phyloP scores from a whole-genome alignment of 1,140 invertebrate genomes.

The Ceratina calcarata region DNA sequence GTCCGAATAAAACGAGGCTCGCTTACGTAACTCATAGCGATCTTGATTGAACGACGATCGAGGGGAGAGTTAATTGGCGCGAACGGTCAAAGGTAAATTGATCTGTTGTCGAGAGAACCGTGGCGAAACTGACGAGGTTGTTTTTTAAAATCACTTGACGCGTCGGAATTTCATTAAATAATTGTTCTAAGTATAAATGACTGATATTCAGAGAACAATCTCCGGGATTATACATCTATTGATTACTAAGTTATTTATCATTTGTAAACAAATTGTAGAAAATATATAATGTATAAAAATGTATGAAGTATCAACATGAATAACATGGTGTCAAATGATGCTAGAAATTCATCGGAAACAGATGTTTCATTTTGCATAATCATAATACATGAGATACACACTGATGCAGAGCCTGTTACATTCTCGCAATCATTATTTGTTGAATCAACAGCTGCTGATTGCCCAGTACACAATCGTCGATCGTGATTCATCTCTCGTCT shows the following conservation, averaged over 20 bases:
- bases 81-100: background rate
- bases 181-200: no score
- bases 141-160: background rate
- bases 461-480: background rate
- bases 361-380: no score
- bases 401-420: background rate
- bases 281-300: no score
- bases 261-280: no score
- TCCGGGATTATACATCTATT: no score
- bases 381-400: no score
- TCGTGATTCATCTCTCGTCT: background rate
- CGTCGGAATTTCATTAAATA: no score
- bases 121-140: background rate
- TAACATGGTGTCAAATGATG: no score
- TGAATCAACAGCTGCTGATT: background rate
- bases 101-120: background rate
- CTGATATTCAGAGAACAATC: no score
- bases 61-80: background rate
- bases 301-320: no score
- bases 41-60: background rate
- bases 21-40: constrained; percentile 19
- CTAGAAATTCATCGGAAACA: no score
- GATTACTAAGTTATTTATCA: no score
- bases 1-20: constrained; percentile 8
- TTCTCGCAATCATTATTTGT: background rate